Conservation (phyloP, 1,140 invertebrate genomes). For the Drosophila pallidifrons region DNA sequence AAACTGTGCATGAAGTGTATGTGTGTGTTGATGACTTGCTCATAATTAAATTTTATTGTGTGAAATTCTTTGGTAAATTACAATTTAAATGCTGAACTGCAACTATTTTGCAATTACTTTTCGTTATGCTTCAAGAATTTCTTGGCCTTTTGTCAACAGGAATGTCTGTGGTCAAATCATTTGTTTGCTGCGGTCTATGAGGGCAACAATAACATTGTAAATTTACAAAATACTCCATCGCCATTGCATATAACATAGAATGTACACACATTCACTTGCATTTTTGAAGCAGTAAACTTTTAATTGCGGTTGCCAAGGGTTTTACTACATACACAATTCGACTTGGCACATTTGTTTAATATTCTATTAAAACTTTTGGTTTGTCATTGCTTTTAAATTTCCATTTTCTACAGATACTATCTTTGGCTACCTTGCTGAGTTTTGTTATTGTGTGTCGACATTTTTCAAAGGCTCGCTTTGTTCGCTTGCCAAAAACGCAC, state of each 20-base stretch:
- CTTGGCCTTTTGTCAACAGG: conserved; percentile 15
- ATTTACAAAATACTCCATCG: neutral
- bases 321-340: neutral
- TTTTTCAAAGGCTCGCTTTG: conserved; percentile 26
- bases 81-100: conserved; percentile 48
- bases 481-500: conserved; percentile 43
- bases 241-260: neutral
- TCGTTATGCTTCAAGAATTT: conserved; percentile 44
- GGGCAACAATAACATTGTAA: conserved; percentile 2
- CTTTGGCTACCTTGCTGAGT: conserved; percentile 39
- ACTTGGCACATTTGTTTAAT: neutral
- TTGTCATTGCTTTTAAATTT: conserved; percentile 4
- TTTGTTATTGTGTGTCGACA: conserved; percentile 38
- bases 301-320: conserved; percentile 11
- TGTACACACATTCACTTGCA: no score
- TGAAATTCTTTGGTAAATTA: conserved; percentile 71
- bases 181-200: conserved; percentile 23
- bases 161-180: conserved; percentile 29
- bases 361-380: conserved; percentile 4
- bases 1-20: neutral
- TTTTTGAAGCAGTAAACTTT: conserved; percentile 3
- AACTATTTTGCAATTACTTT: conserved; percentile 66
- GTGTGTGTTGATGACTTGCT: conserved; percentile 20
- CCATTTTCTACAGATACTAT: no score
- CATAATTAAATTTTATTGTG: conserved; percentile 67